Conservation (phyloP, 2,113 vertebrate species). For the Dicerorhinus sumatrensis region DNA sequence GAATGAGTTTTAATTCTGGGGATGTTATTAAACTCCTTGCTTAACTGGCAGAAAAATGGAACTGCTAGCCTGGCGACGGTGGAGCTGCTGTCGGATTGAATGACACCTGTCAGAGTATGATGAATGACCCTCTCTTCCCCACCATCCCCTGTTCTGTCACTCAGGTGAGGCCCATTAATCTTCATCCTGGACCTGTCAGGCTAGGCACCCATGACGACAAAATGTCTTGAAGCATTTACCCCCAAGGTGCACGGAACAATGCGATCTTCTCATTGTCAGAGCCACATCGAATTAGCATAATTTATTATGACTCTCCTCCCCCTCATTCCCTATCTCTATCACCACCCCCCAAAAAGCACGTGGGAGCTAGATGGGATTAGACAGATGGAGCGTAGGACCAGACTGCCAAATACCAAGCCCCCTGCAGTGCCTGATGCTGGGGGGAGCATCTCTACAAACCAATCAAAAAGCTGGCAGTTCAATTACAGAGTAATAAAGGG, state of each 20-base stretch:
- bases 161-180: conserved; percentile 99
- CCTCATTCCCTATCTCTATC: conserved; percentile 71
- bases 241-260: conserved; percentile 83
- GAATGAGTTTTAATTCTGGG: conserved; percentile 97
- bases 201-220: conserved; percentile 87
- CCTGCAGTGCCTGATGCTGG: conserved; percentile 89
- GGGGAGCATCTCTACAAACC: conserved; percentile 88
- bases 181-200: conserved; percentile 97
- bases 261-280: conserved; percentile 87
- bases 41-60: conserved; percentile 92
- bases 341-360: conserved; percentile 84
- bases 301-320: conserved; percentile 92
- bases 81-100: conserved; percentile 92
- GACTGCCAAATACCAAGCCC: conserved; percentile 90
- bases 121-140: conserved; percentile 98
- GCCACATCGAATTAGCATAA: conserved; percentile 92
- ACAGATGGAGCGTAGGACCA: conserved; percentile 96
- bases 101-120: conserved; percentile 99
- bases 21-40: conserved; percentile 96
- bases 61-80: conserved; percentile 79
- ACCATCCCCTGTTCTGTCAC: conserved; percentile 97
- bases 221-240: conserved; percentile 85
- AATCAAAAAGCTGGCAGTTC: conserved; percentile 94
- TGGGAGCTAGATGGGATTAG: conserved; percentile 90
- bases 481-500: conserved; percentile 98